Conservation (phyloP, 2,113 vertebrate genomes). For the Nibea albiflora region DNA sequence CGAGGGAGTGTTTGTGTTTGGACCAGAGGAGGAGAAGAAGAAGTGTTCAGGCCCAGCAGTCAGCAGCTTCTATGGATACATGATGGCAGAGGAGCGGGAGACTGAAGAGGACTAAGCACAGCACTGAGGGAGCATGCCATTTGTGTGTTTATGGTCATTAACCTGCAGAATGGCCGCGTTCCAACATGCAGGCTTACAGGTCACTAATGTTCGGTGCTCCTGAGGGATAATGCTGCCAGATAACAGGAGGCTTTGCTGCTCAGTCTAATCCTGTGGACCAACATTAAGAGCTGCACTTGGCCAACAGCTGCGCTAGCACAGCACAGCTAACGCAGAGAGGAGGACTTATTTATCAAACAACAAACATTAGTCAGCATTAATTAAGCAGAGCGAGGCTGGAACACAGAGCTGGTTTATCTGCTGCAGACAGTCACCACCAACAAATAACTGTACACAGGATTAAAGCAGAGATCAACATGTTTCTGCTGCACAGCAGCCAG, state of each 20-base stretch:
- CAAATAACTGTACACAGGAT: too few species aligned
- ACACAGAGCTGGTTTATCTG: too few species aligned
- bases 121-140: neutral
- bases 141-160: conserved; percentile 40
- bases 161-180: conserved; percentile 38
- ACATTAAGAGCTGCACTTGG: conserved; percentile 58
- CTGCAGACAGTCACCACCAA: too few species aligned
- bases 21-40: too few species aligned
- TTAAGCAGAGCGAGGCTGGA: neutral
- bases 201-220: conserved; percentile 61
- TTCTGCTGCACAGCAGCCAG: too few species aligned
- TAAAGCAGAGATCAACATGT: too few species aligned
- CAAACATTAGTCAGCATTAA: neutral
- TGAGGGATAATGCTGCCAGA: conserved; percentile 61
- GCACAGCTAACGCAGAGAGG: neutral
- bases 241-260: conserved; percentile 65
- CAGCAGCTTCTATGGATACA: too few species aligned
- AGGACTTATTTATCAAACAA: neutral
- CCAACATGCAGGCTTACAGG: conserved; percentile 59
- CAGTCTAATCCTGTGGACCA: conserved; percentile 65
- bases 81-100: too few species aligned
- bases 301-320: conserved; percentile 35
- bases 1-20: too few species aligned
- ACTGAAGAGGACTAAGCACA: neutral
- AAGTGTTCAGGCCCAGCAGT: too few species aligned